phyloP scores from a whole-genome alignment of 2,888 invertebrate genomes.

The Lepidocyrtinus sp. region DNA sequence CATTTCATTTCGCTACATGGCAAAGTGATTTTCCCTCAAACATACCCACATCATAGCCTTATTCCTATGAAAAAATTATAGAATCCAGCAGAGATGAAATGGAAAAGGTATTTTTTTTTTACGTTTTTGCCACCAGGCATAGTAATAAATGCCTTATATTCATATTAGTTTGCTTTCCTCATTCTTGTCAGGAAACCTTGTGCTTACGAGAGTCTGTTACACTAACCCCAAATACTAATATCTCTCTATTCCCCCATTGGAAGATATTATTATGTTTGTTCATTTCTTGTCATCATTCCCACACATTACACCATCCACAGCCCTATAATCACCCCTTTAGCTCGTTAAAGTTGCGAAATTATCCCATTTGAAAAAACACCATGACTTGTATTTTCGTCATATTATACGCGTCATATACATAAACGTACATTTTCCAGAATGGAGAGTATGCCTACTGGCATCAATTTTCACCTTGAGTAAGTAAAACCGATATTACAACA shows the following conservation, averaged over 20 bases:
- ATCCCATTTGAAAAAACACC: too few relatives aligned
- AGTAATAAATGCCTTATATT: constrained; percentile 4
- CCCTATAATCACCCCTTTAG: too few relatives aligned
- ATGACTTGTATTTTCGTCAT: too few relatives aligned
- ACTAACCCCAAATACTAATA: too few relatives aligned
- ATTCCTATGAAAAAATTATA: not conserved
- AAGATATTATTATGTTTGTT: too few relatives aligned
- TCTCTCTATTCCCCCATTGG: too few relatives aligned
- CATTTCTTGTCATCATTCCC: too few relatives aligned
- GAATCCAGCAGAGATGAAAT: not conserved
- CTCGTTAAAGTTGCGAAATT: too few relatives aligned
- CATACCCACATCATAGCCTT: not conserved
- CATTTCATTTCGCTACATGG: not conserved
- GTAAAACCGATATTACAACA: not conserved
- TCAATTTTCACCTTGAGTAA: not conserved
- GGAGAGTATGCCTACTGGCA: not conserved
- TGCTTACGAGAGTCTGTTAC: too few relatives aligned
- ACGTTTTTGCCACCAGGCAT: not conserved
- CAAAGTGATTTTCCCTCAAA: too few relatives aligned
- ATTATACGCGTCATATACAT: too few relatives aligned
- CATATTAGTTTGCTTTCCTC: constrained; percentile 7
- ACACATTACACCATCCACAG: too few relatives aligned
- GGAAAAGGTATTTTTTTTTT: not conserved
- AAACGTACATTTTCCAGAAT: not conserved
- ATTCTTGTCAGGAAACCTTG: constrained; percentile 3